Percentiles rank a stretch among this genome's conserved stretches.
Conservation (phyloP, 2,113 vertebrate species). For the crab-eating macaque (Macaca fascicularis) region T2T-MFA8v1.1 NC_088381.1:13205501-13206000, state of each 20-base stretch:
- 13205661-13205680: constrained; percentile 83
- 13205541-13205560: constrained; percentile 86
- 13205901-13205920: constrained; percentile 84
- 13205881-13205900: constrained; percentile 91
- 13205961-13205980: constrained; percentile 76
- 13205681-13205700: constrained; percentile 77
- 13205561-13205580: constrained; percentile 85
- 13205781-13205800: constrained; percentile 99
- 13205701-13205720: constrained; percentile 62
- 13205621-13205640: constrained; percentile 69
- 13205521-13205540: constrained; percentile 85
- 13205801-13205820: constrained; percentile 97
- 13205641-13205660: constrained; percentile 45
- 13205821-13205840: constrained; percentile 93
- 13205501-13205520: constrained; percentile 84
- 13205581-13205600: constrained; percentile 85
- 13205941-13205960: constrained; percentile 68
- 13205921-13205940: constrained; percentile 82
- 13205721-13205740: constrained; percentile 83
- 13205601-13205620: constrained; percentile 81
- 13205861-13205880: constrained; percentile 96
- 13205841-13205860: constrained; percentile 92
- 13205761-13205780: constrained; percentile 99
- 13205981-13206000: constrained; percentile 77
- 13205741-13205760: constrained; percentile 99